Conservation (phyloP, 2,797 vertebrate species). For the Schizopygopsis pylzovi region DNA sequence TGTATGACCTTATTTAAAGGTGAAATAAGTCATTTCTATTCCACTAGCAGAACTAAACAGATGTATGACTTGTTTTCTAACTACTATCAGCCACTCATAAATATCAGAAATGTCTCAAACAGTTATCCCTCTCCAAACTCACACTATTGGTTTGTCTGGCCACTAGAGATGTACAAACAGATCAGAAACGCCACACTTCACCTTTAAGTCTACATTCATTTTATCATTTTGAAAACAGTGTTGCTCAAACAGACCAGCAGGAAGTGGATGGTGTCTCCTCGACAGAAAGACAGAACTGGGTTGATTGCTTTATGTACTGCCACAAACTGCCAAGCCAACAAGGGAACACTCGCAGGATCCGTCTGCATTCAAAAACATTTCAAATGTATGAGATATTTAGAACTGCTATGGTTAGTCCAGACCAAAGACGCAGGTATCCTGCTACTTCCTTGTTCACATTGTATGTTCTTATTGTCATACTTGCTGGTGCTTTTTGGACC, state of each 20-base stretch:
- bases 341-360: constrained; percentile 92
- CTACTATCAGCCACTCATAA: neutral
- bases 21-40: neutral
- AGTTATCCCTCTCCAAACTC: neutral
- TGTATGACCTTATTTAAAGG: neutral
- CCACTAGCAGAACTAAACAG: neutral
- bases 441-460: neutral
- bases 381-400: neutral
- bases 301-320: constrained; percentile 88
- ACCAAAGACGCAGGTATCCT: neutral
- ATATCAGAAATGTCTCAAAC: neutral
- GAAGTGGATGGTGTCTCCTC: constrained; percentile 93
- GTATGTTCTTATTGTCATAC: neutral
- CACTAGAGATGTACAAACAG: neutral
- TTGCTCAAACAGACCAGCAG: constrained; percentile 83
- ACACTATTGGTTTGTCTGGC: neutral
- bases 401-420: neutral
- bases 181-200: neutral
- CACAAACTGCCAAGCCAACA: constrained; percentile 96
- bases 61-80: neutral
- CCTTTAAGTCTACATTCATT: neutral
- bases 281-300: constrained; percentile 93
- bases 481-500: neutral
- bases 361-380: constrained; percentile 74
- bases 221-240: neutral